phyloP scores from a whole-genome alignment of 1,140 invertebrate species.

The Apis laboriosa region DNA sequence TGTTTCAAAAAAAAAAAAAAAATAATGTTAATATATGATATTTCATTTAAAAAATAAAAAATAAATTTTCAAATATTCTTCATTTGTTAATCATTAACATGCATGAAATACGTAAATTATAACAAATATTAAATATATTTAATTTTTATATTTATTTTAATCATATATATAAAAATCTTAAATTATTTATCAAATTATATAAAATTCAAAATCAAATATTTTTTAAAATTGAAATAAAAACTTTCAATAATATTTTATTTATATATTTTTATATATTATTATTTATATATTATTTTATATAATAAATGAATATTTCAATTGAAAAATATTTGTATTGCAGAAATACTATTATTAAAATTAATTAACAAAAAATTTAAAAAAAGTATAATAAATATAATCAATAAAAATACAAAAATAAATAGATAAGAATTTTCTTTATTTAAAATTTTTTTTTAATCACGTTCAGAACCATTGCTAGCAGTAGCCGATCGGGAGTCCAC shows the following conservation, averaged over 20 bases:
- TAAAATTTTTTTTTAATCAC: not conserved
- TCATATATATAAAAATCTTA: not conserved
- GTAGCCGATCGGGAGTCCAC: slow-evolving; percentile 71
- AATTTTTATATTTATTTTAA: not conserved
- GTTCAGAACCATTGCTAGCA: slow-evolving; percentile 69
- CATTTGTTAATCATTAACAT: not conserved
- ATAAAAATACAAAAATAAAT: not conserved
- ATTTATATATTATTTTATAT: not conserved
- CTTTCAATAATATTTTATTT: not conserved
- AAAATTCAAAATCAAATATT: not conserved
- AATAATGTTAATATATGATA: not conserved
- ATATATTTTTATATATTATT: not conserved
- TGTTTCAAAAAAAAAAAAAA: not conserved
- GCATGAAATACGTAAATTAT: not conserved
- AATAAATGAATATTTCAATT: not conserved
- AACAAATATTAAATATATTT: too few relatives aligned
- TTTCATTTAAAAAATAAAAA: not conserved
- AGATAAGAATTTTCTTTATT: not conserved
- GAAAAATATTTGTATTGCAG: not conserved
- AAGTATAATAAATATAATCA: not conserved
- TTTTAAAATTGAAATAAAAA: not conserved
- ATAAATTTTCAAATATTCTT: not conserved
- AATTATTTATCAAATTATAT: not conserved
- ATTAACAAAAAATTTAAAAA: not conserved
- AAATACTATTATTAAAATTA: not conserved